Base-by-base conservation (phyloP, 2,888 invertebrate species). In the Eilema sororculum region DNA sequence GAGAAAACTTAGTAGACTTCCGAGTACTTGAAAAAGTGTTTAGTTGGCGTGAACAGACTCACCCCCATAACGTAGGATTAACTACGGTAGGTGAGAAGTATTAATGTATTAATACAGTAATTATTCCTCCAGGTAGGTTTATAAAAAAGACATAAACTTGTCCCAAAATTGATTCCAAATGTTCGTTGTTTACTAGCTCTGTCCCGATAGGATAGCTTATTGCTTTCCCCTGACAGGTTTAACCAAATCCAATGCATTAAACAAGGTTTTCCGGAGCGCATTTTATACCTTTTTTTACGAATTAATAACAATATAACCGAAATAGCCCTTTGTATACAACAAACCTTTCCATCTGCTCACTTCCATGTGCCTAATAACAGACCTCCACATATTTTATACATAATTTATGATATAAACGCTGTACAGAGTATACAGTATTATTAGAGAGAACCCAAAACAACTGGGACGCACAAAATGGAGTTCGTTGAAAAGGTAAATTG, bases 401-500 rank as follows among this genome's bases (percentile, higher is more conserved):
- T 81, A 76, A 76, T 81, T 70, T 73, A 79, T 73, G 68, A 74
- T 60, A 70, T 73, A 81, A 76, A 79, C 73, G 67, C 59, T 60
- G 68, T 69, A 73, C 67, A 12, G 62, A 37, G 68, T 52, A 57
- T 22, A 57, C 69, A 37, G 52, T 52, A 41, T 72, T 77, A 74
- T 73, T 70, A 76, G 16, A 20, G 46, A 66, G 67, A 69, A 22
- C 22, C 71, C 71, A 72, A 77, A 78, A 76, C 74, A 79, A 12
- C 68, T 65, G 59, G 56, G 62, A 58, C 59, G 69, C 6, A 78
- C 64, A 76, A 75, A 73, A 71, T 65, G 63, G 56, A 20, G 9
- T 41, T 30, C 63, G 28, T 63, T 73, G 10, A 22, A 52, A 60
- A 76, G 70, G 79, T 74, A 84, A 83, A 80, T 82, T 84, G 82